These are phyloP conservation scores for Oncopodura yosiiana DNA, from an alignment of 1,140 invertebrate genomes.

Conservation along the genomic window DNA sequence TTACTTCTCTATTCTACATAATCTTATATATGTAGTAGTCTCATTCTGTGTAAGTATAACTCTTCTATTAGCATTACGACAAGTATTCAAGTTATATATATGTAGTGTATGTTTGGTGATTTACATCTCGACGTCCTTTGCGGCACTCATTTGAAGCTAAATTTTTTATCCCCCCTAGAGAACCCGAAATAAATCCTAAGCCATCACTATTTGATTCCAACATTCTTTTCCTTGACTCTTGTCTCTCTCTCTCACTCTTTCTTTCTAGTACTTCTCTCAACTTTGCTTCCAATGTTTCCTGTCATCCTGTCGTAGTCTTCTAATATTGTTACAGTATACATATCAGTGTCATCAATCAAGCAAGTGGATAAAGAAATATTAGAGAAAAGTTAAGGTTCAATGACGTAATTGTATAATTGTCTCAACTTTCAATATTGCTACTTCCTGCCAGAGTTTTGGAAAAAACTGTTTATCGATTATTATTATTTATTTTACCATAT, in stretches of 20 bases:
- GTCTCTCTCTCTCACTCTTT: neutral
- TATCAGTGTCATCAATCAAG: neutral
- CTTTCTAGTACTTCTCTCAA: neutral
- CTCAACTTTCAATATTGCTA: no score
- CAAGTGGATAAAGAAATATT: neutral
- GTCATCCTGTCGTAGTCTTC: neutral
- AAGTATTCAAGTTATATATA: neutral
- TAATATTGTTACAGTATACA: neutral
- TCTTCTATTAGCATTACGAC: neutral
- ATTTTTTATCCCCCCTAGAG: slow-evolving; percentile 13
- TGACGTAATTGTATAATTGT: no score
- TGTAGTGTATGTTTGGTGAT: no score
- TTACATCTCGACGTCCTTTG: slow-evolving; percentile 26
- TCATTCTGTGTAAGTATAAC: neutral
- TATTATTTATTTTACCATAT: no score
- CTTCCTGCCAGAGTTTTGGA: no score
- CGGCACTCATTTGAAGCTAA: slow-evolving; percentile 26
- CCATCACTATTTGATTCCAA: neutral
- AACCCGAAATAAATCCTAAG: slow-evolving; percentile 18
- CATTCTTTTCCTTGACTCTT: slow-evolving; percentile 2
- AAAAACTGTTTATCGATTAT: no score
- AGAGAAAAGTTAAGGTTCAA: neutral
- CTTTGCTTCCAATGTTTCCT: no score
- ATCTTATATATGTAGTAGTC: neutral
- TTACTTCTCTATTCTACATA: neutral